phyloP scores from a whole-genome alignment of 2,113 vertebrate genomes.

The Hipposideros armiger region DNA sequence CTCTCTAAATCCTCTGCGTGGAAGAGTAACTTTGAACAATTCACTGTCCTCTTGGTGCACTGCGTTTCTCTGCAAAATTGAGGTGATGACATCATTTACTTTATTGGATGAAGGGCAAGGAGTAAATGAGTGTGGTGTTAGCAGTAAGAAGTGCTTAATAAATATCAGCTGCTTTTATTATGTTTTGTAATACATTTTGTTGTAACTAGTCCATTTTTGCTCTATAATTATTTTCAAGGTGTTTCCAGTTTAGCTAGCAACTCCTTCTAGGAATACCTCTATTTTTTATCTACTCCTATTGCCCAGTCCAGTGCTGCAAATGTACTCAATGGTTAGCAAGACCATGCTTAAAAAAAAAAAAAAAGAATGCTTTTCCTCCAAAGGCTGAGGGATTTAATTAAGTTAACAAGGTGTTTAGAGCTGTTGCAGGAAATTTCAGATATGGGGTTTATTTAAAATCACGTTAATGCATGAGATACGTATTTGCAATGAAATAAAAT shows the following conservation, averaged over 20 bases:
- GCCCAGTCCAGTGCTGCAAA: neutral
- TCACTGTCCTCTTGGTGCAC: neutral
- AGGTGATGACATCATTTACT: neutral
- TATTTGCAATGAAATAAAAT: neutral
- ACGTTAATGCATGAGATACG: neutral
- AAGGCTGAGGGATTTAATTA: conserved; percentile 29
- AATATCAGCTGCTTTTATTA: neutral
- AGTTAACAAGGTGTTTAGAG: neutral
- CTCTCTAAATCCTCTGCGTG: neutral
- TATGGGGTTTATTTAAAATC: neutral
- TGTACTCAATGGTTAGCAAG: neutral
- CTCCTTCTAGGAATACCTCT: neutral
- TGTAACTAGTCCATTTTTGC: neutral
- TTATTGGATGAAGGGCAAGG: neutral
- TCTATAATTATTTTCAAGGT: neutral
- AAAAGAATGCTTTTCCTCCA: neutral
- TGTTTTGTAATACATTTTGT: neutral
- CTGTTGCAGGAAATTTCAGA: neutral
- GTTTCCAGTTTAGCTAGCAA: neutral
- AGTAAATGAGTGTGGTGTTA: neutral
- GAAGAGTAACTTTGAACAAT: neutral
- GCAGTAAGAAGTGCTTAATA: neutral
- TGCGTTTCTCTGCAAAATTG: neutral
- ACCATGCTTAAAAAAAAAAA: neutral
- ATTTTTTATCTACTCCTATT: neutral